These are phyloP conservation scores for Ranitomeya imitator DNA, from an alignment of 2,113 vertebrate genomes.

Conservation along the genomic window DNA sequence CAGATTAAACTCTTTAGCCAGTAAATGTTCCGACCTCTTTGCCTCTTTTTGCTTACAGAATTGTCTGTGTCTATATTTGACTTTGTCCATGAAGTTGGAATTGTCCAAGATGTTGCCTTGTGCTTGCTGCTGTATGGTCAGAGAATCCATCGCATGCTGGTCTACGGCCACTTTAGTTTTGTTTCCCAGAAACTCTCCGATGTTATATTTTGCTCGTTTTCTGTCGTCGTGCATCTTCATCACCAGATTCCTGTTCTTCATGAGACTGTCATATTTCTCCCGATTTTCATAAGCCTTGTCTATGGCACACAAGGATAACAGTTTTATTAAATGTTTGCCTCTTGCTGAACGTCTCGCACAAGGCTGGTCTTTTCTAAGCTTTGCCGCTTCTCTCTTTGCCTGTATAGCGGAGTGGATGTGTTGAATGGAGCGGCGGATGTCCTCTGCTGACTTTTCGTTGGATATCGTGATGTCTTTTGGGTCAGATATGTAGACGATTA, in stretches of 20 bases:
- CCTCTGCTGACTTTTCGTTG: slow-evolving; percentile 55
- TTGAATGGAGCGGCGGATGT: slow-evolving; percentile 48
- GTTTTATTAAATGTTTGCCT: slow-evolving; percentile 56
- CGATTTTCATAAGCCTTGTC: slow-evolving; percentile 62
- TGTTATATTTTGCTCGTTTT: slow-evolving; percentile 4
- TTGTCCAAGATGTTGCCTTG: slow-evolving; percentile 45
- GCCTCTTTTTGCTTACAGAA: slow-evolving; percentile 64
- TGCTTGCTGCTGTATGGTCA: slow-evolving; percentile 45
- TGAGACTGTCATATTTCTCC: slow-evolving; percentile 49
- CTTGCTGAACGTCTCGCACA: slow-evolving; percentile 2
- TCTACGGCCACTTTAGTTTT: slow-evolving; percentile 33
- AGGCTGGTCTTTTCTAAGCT: neutral
- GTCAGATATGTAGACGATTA: slow-evolving; percentile 52
- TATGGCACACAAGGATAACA: slow-evolving; percentile 59
- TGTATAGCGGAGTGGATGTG: slow-evolving; percentile 34
- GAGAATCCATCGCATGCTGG: slow-evolving; percentile 50
- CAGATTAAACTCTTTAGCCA: slow-evolving; percentile 62
- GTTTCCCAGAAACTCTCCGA: slow-evolving; percentile 45
- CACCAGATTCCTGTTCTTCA: slow-evolving; percentile 47
- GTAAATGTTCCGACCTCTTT: slow-evolving; percentile 57
- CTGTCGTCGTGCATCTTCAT: neutral
- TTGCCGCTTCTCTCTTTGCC: slow-evolving; percentile 7
- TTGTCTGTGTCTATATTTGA: slow-evolving; percentile 57
- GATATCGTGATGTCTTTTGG: slow-evolving; percentile 30
- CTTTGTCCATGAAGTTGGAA: slow-evolving; percentile 58